These are phyloP conservation scores for Drosophila seguyi DNA, from an alignment of 1,140 invertebrate species.

Conservation along the genomic window DNA sequence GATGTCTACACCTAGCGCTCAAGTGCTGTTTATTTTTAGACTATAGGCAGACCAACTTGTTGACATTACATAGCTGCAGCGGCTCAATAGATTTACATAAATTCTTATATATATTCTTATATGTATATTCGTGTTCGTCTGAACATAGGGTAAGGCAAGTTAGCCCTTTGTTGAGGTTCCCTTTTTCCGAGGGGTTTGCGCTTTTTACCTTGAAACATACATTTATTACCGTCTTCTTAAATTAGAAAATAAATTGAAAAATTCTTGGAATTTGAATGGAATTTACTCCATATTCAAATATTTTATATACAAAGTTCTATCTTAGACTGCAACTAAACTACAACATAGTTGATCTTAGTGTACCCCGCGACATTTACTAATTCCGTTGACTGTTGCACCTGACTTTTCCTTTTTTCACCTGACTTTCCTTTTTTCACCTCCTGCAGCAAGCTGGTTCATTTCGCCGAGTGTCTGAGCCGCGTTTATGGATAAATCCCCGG, in stretches of 20 bases:
- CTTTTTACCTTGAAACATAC: conserved; percentile 46
- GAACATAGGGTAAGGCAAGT: no score
- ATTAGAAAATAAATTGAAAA: not conserved
- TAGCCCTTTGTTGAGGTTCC: not conserved
- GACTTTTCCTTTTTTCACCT: not conserved
- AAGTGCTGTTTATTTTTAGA: no score
- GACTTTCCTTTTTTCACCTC: no score
- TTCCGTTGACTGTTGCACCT: conserved; percentile 31
- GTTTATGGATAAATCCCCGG: no score
- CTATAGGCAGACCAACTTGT: no score
- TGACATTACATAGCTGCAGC: no score
- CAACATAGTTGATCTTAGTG: not conserved
- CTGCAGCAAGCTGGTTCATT: no score
- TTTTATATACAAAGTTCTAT: not conserved
- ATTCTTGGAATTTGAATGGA: not conserved
- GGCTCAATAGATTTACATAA: no score
- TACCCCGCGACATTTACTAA: conserved; percentile 40
- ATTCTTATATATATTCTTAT: no score
- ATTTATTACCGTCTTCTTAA: not conserved
- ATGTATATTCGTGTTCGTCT: no score
- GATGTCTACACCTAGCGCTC: no score
- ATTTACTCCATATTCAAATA: not conserved
- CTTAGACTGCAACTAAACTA: not conserved
- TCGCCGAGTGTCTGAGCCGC: no score
- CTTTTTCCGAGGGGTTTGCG: not conserved